A percentile compares a stretch with the other conserved stretches of the same genome.
Conservation (phyloP, 2,888 invertebrate species). For the Choristoneura rosaceana region DNA sequence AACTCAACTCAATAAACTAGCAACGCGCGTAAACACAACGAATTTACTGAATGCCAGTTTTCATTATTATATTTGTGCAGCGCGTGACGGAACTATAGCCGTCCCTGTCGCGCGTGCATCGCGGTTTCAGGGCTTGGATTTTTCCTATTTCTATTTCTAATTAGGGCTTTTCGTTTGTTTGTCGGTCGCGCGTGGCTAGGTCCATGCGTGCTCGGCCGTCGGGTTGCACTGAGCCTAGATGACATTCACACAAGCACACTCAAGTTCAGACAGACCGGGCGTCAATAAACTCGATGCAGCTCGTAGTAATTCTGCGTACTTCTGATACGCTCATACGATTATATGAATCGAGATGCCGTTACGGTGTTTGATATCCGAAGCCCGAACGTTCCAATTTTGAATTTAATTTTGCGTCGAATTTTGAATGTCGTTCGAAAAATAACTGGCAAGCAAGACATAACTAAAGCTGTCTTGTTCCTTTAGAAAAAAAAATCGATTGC, state of each 20-base stretch:
- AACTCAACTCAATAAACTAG: conserved; percentile 75
- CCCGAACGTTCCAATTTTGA: neutral
- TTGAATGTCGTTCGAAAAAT: too few species aligned
- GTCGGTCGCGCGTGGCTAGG: conserved; percentile 51
- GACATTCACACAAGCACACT: conserved; percentile 81
- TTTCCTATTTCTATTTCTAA: conserved; percentile 55
- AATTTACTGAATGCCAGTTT: conserved; percentile 84
- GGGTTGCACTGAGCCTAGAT: conserved; percentile 79
- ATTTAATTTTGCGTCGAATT: neutral
- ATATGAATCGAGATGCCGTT: conserved; percentile 8
- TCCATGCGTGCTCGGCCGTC: conserved; percentile 73
- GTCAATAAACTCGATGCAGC: conserved; percentile 72
- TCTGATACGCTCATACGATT: conserved; percentile 9
- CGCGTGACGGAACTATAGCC: conserved; percentile 64
- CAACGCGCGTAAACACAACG: conserved; percentile 84
- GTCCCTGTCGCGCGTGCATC: conserved; percentile 76
- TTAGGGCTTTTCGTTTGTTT: conserved; percentile 38
- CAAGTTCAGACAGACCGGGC: conserved; percentile 80
- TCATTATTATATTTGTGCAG: conserved; percentile 84
- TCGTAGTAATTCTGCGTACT: conserved; percentile 19
- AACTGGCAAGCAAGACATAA: too few species aligned
- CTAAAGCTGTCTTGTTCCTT: too few species aligned
- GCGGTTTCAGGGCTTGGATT: conserved; percentile 69
- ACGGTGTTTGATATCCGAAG: neutral
- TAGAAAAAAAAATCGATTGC: too few species aligned